Evolutionary conservation across 1,140 invertebrate species (phyloP), one percentile per base, ranked within the genome.

Genomic region (Saccostrea cuccullata): DNA sequence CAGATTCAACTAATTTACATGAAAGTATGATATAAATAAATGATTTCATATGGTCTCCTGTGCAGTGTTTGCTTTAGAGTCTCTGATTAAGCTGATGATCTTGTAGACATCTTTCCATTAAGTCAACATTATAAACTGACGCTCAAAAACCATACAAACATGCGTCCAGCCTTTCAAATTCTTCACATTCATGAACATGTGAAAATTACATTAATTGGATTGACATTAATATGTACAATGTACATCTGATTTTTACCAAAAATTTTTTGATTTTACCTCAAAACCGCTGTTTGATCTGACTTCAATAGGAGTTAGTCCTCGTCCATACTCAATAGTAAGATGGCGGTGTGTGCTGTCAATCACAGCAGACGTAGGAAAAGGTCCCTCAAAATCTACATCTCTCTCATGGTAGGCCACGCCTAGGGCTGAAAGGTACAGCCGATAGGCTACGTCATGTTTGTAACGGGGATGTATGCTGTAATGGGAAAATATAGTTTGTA

Each of bases 401-500:
- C 47, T n/a, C 17, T 90, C 64, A 55, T 91, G 86, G 64, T 94
- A 94, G 0, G 92, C 94, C 20, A 94, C 91, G 12, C 86, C 90
- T 23, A 94, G 85, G 15, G 91, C 93, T n/a, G 87, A 82, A 47
- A 92, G 47, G 8, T 87, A 87, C 13, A 94, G 85, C 15, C 94
- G 88, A 23, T 89, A 82, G 0, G 90, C 92, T 40, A 94, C 90
- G 60, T 94, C 93, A 55, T 91, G 89, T 84, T 94, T 94, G 67
- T 92, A 90, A 6, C 91, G 86, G 11, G 94, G 92, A 86, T 93
- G 93, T 15, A 94, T 90, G 26, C 93, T 94, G 64, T 4, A 60
- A 60, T 58, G 0, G 20, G 17, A 64, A 2, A n/a, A 64, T 6
- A 17, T n/a, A n/a, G 15, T 17, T 8, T 64, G 20, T n/a, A 26